A percentile compares a stretch with the other conserved stretches of the same genome.
Evolutionary conservation across 2,113 vertebrate genomes (phyloP).

Genomic region (Gopherus evgoodei): DNA sequence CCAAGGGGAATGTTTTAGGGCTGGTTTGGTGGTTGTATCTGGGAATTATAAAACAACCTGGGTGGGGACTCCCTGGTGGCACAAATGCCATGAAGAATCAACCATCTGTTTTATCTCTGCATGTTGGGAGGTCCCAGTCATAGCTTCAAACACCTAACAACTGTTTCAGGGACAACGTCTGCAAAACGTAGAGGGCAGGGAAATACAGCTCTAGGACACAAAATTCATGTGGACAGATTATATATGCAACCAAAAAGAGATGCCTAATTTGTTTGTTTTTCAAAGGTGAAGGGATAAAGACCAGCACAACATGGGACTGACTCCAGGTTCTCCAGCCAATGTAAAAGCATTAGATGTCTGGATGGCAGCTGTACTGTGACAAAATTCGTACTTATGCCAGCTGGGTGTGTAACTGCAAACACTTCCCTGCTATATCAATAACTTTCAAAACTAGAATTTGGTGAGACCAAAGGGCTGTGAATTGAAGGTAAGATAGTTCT

Average conservation of each 20-base stretch:
- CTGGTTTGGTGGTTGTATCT: neutral
- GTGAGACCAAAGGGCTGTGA: neutral
- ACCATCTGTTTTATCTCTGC: slow-evolving; percentile 63
- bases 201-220: neutral
- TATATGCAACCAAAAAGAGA: neutral
- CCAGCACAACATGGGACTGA: neutral
- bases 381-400: slow-evolving; percentile 15
- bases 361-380: neutral
- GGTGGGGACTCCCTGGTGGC: slow-evolving; percentile 55
- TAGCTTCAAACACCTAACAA: slow-evolving; percentile 47
- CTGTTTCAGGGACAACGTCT: slow-evolving; percentile 35
- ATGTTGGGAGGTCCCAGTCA: slow-evolving; percentile 61
- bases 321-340: neutral
- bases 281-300: neutral
- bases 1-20: neutral
- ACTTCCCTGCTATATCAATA: neutral
- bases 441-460: neutral
- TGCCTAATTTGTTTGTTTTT: neutral
- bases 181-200: neutral
- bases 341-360: neutral
- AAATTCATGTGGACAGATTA: neutral
- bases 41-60: slow-evolving; percentile 54
- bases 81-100: slow-evolving; percentile 61
- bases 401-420: neutral
- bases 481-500: neutral